phyloP scores from a whole-genome alignment of 2,113 vertebrate genomes.

The Opisthocomus hoazin region DNA sequence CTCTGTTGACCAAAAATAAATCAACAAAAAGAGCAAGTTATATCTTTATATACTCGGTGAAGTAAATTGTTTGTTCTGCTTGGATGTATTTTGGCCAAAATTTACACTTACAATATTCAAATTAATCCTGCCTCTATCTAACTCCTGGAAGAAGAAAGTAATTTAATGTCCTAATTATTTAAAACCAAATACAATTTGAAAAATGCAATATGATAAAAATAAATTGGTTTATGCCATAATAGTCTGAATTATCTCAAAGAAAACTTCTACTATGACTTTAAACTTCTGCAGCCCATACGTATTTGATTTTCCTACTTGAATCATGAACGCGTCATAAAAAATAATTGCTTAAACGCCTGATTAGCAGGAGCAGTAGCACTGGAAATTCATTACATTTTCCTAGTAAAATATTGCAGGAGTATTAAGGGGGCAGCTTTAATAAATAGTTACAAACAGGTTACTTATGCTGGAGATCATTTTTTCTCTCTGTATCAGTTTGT shows the following conservation, averaged over 20 bases:
- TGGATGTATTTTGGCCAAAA: not conserved
- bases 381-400: not conserved
- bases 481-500: not conserved
- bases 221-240: not conserved
- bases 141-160: not conserved
- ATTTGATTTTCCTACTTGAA: not conserved
- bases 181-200: not conserved
- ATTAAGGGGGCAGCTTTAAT: not conserved
- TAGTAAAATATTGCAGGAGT: not conserved
- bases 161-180: not conserved
- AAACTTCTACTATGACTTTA: not conserved
- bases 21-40: not conserved
- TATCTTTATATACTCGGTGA: not conserved
- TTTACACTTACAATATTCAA: not conserved
- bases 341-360: not conserved
- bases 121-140: not conserved
- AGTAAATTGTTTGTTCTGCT: not conserved
- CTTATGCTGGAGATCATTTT: not conserved
- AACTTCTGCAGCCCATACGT: not conserved
- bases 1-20: conserved; percentile 6
- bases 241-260: not conserved
- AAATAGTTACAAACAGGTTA: not conserved
- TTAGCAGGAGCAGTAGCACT: not conserved
- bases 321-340: not conserved
- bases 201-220: not conserved